Base-by-base conservation (phyloP, 2,113 vertebrate species). In the Corythornis vintsioides region DNA sequence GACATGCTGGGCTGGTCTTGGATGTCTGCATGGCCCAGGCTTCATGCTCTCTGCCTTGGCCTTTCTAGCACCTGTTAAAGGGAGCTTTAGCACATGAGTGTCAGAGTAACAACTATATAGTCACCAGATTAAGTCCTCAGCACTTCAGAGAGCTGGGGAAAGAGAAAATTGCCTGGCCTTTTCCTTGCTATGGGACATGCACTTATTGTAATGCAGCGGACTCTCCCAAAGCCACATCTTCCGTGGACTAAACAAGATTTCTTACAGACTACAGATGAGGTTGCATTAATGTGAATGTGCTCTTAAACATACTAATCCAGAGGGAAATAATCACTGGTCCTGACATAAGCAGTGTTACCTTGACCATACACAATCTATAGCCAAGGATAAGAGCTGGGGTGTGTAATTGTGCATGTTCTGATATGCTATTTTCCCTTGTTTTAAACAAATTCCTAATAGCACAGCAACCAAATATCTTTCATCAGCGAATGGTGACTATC, bases 251-350 rank as follows among this genome's bases (percentile, higher is more conserved):
- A 89, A 74, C 24, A 53, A 83, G 59, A 76, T 83, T 86, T 78
- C 53, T 35, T 73, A 33, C 2, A 5, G 64, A 57, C 56, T 74
- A 7, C 1, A 2, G 69, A 78, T 71, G 63, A 95, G 70, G 35
- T 53, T 85, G 57, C 69, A 60, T 88, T 95, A 59, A 31, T 17
- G 20, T 86, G 57, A 87, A 86, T 65, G 73, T 81, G 43, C 52
- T 85, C 47, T 84, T 74, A 43, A 86, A 81, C 48, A 35, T 48
- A 20, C 2, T 80, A 31, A 77, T 52, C 67, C 65, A 73, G 53
- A 40, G 81, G 64, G 52, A 85, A 86, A 48, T 47, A 85, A 91
- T 89, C 82, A 65, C 67, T 88, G 88, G 55, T 92, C 67, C 76
- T 81, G n/a, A 64, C 52, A 85, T 52, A 63, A 86, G 50, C 22